phyloP scores from a whole-genome alignment of 1,140 invertebrate species.

The Microvelia longipes region DNA sequence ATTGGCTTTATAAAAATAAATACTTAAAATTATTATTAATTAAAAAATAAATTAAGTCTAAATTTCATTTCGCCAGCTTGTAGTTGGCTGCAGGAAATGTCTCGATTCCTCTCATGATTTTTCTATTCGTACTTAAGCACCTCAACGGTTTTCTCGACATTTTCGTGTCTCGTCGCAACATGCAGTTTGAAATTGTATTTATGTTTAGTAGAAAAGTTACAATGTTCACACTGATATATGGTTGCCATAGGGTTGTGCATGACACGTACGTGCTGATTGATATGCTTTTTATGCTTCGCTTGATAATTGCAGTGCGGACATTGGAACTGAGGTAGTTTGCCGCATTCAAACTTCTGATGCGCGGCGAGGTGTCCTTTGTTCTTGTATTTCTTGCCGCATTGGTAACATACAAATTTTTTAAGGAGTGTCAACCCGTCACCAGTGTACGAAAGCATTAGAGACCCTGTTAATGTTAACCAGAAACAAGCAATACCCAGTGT shows the following conservation, averaged over 20 bases:
- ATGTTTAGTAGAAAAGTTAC: conserved; percentile 27
- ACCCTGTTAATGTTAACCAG: neutral
- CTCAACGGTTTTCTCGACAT: neutral
- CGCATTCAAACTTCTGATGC: conserved; percentile 36
- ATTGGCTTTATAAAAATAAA: too few relatives aligned
- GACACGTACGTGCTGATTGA: conserved; percentile 28
- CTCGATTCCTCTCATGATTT: too few relatives aligned
- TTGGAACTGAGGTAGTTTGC: conserved; percentile 36
- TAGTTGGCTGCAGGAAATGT: too few relatives aligned
- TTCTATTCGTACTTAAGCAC: neutral
- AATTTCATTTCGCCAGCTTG: too few relatives aligned
- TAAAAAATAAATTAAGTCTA: too few relatives aligned
- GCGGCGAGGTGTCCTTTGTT: conserved; percentile 27
- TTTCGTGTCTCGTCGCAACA: neutral
- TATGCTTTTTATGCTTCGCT: conserved; percentile 33
- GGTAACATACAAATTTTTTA: neutral
- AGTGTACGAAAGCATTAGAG: neutral
- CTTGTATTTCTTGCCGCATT: conserved; percentile 10
- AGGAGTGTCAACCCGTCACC: too few relatives aligned
- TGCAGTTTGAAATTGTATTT: conserved; percentile 22
- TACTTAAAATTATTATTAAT: too few relatives aligned
- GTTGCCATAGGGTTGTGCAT: conserved; percentile 18
- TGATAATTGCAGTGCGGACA: conserved; percentile 38
- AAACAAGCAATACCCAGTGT: neutral
- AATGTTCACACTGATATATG: conserved; percentile 30